These are phyloP conservation scores for Poecilobothrus nobilitatus DNA, from an alignment of 2,888 invertebrate genomes.

Conservation along the genomic window DNA sequence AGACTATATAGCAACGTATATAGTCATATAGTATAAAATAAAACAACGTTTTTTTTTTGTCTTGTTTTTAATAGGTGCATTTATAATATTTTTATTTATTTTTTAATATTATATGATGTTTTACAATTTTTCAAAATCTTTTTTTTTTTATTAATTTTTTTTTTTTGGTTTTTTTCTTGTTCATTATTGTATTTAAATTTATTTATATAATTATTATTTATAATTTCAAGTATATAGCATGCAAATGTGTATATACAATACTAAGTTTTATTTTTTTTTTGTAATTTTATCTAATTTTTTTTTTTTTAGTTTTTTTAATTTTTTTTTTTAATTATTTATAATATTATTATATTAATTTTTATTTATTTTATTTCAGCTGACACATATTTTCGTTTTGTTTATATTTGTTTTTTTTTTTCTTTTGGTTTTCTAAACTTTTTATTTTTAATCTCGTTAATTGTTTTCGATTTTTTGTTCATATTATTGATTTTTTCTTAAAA, in stretches of 20 bases:
- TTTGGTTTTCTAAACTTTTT: neutral
- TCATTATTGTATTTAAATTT: neutral
- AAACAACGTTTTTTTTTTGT: neutral
- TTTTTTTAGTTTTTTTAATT: neutral
- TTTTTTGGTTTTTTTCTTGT: neutral
- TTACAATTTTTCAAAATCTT: neutral
- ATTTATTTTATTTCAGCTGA: neutral
- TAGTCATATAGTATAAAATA: too few relatives aligned
- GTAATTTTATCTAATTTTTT: neutral
- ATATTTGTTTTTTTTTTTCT: neutral
- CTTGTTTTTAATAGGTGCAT: constrained; percentile 6
- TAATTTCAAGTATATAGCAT: constrained; percentile 3
- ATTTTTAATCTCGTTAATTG: too few relatives aligned
- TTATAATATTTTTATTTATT: constrained; percentile 6
- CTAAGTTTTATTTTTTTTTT: neutral
- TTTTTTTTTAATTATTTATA: neutral
- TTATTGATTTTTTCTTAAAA: too few relatives aligned
- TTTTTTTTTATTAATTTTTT: neutral
- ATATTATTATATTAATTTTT: too few relatives aligned
- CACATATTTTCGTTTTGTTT: neutral
- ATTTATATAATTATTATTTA: constrained; percentile 2
- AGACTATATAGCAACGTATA: too few relatives aligned
- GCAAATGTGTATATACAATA: constrained; percentile 4
- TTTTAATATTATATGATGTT: constrained; percentile 5
- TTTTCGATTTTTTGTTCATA: too few relatives aligned